These are phyloP conservation scores for Oreochromis tanganicae DNA, from an alignment of 2,113 vertebrate genomes.

Conservation along the genomic window DNA sequence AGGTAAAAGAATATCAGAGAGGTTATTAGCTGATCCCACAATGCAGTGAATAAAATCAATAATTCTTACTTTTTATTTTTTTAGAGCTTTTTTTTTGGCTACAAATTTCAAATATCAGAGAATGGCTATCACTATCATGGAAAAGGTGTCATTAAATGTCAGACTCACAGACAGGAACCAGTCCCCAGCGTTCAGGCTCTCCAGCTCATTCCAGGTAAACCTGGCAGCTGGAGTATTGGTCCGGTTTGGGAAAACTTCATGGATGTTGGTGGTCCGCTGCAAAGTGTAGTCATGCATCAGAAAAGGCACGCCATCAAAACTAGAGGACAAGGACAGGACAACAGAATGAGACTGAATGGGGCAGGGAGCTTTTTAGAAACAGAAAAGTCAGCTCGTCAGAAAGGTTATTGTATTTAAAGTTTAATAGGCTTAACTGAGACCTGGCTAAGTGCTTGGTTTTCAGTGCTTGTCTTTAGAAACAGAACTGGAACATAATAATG, in stretches of 20 bases:
- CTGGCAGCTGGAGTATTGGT: conserved; percentile 29
- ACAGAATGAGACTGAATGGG: not conserved
- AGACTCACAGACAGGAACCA: conserved; percentile 82
- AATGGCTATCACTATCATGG: not conserved
- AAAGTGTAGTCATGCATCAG: conserved; percentile 89
- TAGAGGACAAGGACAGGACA: conserved; percentile 38
- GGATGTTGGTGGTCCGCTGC: conserved; percentile 83
- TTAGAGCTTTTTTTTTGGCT: not conserved
- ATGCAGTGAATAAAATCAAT: not conserved
- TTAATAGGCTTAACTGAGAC: not conserved
- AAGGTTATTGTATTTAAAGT: not conserved
- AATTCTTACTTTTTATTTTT: not conserved
- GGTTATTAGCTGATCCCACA: not conserved
- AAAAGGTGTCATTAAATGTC: not conserved
- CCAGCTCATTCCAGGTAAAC: conserved; percentile 79
- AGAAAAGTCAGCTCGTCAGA: not conserved
- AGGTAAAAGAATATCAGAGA: not conserved
- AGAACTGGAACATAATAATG: not conserved
- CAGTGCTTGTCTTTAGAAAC: not conserved
- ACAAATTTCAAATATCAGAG: not conserved
- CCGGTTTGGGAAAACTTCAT: conserved; percentile 70
- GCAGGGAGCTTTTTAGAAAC: not conserved
- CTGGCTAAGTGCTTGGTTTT: not conserved
- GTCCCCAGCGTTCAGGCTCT: conserved; percentile 80
- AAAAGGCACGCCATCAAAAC: conserved; percentile 83